Conservation (phyloP, 2,113 vertebrate genomes). For the Tinamus guttatus region DNA sequence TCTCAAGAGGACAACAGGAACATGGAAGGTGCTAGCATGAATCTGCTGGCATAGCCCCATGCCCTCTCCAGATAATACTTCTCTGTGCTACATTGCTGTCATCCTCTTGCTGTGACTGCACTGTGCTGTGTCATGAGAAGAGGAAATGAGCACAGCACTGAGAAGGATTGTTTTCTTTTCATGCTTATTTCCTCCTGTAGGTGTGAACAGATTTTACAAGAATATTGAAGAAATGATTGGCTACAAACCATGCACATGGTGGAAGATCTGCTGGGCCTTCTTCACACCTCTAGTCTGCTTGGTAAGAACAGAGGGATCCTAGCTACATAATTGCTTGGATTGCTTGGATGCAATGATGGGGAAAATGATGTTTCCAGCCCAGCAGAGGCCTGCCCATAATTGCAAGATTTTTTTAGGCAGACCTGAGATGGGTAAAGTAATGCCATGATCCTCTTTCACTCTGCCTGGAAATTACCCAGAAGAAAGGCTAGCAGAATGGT, state of each 20-base stretch:
- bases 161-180: background rate
- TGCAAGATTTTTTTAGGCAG: background rate
- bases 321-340: no score
- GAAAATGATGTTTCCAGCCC: background rate
- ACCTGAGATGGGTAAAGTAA: background rate
- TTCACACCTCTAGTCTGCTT: conserved; percentile 90
- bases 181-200: conserved; percentile 55
- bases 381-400: background rate
- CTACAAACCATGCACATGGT: conserved; percentile 88
- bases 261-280: conserved; percentile 90
- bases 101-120: background rate
- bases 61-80: background rate
- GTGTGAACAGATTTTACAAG: conserved; percentile 88
- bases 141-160: background rate
- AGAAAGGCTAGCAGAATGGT: background rate
- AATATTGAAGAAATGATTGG: conserved; percentile 94
- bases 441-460: background rate
- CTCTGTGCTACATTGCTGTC: background rate
- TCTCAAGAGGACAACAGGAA: background rate
- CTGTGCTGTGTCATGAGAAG: background rate
- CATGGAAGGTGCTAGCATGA: background rate
- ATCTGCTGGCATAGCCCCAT: background rate
- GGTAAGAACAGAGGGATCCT: conserved; percentile 71
- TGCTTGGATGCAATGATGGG: background rate
- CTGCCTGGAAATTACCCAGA: background rate